Percentiles rank a stretch among this genome's conserved stretches.
phyloP scores from a whole-genome alignment of 2,797 vertebrate genomes.

The Heliangelus exortis region DNA sequence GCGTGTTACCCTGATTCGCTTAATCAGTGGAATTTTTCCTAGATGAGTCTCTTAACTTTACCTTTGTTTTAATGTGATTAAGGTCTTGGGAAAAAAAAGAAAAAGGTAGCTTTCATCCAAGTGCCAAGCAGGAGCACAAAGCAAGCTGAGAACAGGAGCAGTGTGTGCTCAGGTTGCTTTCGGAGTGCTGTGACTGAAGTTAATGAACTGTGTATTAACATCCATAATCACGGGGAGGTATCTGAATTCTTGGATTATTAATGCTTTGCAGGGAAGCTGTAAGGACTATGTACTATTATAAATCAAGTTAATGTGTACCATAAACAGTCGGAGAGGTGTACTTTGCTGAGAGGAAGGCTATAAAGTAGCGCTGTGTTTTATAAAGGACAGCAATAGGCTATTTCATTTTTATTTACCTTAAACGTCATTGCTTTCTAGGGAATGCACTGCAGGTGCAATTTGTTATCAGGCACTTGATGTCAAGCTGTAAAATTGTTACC shows the following conservation, averaged over 20 bases:
- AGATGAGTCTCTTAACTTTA: constrained; percentile 26
- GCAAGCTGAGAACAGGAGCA: constrained; percentile 4
- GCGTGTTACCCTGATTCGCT: neutral
- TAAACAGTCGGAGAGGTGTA: neutral
- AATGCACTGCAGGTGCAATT: neutral
- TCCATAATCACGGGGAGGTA: neutral
- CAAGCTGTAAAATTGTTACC: neutral
- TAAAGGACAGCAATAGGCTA: rapidly evolving
- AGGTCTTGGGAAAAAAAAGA: neutral
- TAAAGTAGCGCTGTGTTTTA: neutral
- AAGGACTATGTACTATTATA: neutral
- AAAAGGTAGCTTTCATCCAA: constrained; percentile 31
- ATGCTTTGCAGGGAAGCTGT: neutral
- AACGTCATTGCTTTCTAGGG: neutral
- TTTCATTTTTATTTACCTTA: neutral
- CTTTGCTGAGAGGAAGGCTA: neutral
- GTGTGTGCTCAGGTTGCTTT: constrained; percentile 36
- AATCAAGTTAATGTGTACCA: neutral
- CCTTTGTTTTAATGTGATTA: constrained; percentile 52
- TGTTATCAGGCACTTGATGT: neutral
- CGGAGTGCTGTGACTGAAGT: neutral
- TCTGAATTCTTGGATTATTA: neutral
- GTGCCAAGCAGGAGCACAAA: constrained; percentile 54
- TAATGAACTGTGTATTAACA: constrained; percentile 39
- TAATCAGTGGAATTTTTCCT: constrained; percentile 44